Evolutionary conservation across 2,113 vertebrate species (phyloP), one percentile per base, ranked within the genome.

Genomic region (Carassius carassius): DNA sequence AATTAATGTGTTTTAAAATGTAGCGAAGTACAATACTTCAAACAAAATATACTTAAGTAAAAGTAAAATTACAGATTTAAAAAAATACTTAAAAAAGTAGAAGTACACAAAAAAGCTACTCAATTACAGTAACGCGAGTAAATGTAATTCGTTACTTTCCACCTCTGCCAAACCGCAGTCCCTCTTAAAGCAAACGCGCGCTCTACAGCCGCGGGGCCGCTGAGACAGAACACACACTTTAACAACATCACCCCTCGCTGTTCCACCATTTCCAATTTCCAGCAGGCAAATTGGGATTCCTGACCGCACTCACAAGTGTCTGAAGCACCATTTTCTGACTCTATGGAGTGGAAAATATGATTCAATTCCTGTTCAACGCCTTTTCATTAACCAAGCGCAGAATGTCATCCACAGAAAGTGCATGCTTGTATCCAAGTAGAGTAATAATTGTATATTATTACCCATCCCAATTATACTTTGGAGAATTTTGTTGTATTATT

Each of bases 341-440:
- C 92, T 92, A 89, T 93, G 90, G 91, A 94, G 93, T 94, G 92
- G 92, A 94, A 94, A 94, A 94, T 93, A 93, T 91, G 93, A 93
- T 92, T 92, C 91, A 92, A 92, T 92, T 94, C 91, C 91, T 92
- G 92, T 89, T 94, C 92, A 94, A 91, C 90, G 90, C 92, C 92
- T 93, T 93, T 94, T 94, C 92, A 94, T 94, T 93, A 94, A 92
- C 90, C 88, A 89, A 91, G 91, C 89, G 87, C 89, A 90, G 91
- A 91, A 92, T 88, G 90, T 88, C 88, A 86, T 86, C 87, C 86
- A 90, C 87, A 90, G 88, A 92, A 93, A 92, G 92, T 92, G 88
- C 54, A 86, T 87, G 89, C 92, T 91, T 86, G 84, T 92, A 91
- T 91, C 91, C 91, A 91, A 94, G 89, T 90, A 92, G 89, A 91